Evolutionary conservation across 1,140 invertebrate genomes (phyloP), one percentile per base, ranked within the genome.

Genomic region (Nilaparvata lugens): DNA sequence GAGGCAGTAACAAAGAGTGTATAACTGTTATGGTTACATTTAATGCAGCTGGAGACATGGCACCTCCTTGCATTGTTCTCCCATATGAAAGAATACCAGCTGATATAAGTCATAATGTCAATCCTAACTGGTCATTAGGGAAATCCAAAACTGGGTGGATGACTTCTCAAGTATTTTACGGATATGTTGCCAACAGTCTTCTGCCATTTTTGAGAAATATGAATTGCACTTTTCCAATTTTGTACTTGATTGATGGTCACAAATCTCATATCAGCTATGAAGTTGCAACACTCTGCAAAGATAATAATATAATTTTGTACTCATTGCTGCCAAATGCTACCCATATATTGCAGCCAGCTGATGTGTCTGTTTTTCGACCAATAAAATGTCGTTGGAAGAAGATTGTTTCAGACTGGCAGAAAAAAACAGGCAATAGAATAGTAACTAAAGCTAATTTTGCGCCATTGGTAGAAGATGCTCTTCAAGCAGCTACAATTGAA

Each of bases 311-410:
- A 40, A 60, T 69, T 57, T 62, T 74, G 6, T 66, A 73, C 40
- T 62, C 68, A 1, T 58, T 73, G 7, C 71, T 71, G 62, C 69
- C 70, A 2, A 74, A 75, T 62, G 64, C 68, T 4, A 74, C 70
- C 1, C 66, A 68, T 42, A 70, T 74, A 38, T 53, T 71, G 23
- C 71, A 74, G 54, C 72, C 72, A 23, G 60, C 70, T n/a, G 73
- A 75, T 53, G 70, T 74, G 11, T 61, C 69, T 3, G 66, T 65
- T 40, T 73, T 73, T 65, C 28, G 64, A 23, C 69, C 70, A 11
- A 38, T 71, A 2, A 73, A 73, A 64, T 42, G 45, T 13, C 54
- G 56, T 18, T 74, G 69, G 67, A 67, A 66, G 53, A 65, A 68
- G 57, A 60, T 59, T 54, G 62, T 71, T 7, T 43, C 63, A 25